Evolutionary conservation across 2,888 invertebrate genomes (phyloP).

Genomic region (Antheraea yamamai): DNA sequence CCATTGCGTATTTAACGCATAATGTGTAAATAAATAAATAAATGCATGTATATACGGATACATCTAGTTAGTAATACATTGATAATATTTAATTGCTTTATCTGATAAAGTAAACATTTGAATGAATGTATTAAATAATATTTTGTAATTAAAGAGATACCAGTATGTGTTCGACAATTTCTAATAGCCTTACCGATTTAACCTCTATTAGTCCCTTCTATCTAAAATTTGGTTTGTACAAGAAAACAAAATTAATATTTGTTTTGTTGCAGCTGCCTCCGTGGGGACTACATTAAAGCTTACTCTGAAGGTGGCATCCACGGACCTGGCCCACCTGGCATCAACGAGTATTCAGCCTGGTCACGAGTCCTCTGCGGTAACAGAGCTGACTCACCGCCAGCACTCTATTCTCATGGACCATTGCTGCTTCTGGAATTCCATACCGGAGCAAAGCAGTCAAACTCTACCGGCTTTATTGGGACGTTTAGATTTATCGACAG

Average conservation of each 20-base stretch:
- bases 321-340: slow-evolving; percentile 84
- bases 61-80: no score
- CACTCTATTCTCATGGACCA: slow-evolving; percentile 88
- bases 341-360: slow-evolving; percentile 91
- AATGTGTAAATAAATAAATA: no score
- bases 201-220: not conserved
- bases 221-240: not conserved
- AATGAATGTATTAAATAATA: not conserved
- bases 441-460: slow-evolving; percentile 73
- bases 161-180: not conserved
- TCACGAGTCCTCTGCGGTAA: slow-evolving; percentile 87
- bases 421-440: slow-evolving; percentile 89
- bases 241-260: not conserved
- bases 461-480: slow-evolving; percentile 87
- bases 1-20: no score
- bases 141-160: not conserved
- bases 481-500: slow-evolving; percentile 89
- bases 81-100: no score
- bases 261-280: slow-evolving; percentile 84
- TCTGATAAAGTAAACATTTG: no score
- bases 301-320: slow-evolving; percentile 90
- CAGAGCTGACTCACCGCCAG: slow-evolving; percentile 86
- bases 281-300: slow-evolving; percentile 89
- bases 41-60: no score
- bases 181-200: not conserved